Conservation (phyloP, 1,140 invertebrate genomes). For the Drosophila parabipectinata region DNA sequence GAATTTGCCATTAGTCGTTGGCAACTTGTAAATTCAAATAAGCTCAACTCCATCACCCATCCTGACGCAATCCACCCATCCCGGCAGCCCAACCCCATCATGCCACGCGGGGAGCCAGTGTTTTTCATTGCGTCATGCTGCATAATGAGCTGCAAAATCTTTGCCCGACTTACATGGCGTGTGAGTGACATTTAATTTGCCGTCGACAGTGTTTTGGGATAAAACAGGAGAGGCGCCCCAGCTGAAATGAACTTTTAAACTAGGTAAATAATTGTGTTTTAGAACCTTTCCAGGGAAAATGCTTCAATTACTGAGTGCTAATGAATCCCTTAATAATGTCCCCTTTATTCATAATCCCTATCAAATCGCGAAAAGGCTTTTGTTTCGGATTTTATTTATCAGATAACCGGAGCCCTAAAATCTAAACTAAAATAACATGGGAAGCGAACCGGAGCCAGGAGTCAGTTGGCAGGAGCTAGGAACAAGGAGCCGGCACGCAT, state of each 20-base stretch:
- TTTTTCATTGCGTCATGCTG: constrained; percentile 73
- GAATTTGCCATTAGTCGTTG: constrained; percentile 63
- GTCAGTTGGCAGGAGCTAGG: no score
- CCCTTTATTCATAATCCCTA: background rate
- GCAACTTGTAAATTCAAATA: constrained; percentile 55
- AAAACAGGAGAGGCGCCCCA: constrained; percentile 25
- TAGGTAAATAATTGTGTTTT: constrained; percentile 18
- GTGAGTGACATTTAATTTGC: constrained; percentile 79
- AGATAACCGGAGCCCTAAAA: constrained; percentile 12
- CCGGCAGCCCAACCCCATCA: background rate
- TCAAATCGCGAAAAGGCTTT: constrained; percentile 4
- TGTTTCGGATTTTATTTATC: constrained; percentile 45
- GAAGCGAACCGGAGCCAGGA: constrained; percentile 8
- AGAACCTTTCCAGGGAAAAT: background rate
- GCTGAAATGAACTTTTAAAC: constrained; percentile 23
- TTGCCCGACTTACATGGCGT: constrained; percentile 63
- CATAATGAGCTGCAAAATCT: constrained; percentile 74
- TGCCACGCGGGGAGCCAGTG: constrained; percentile 24
- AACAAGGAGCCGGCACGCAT: constrained; percentile 33
- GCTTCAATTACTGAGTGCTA: background rate
- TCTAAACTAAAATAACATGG: constrained; percentile 15
- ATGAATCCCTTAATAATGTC: background rate
- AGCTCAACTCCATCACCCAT: constrained; percentile 13
- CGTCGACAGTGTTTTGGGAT: constrained; percentile 39
- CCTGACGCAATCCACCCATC: background rate